Conservation (phyloP, 2,113 vertebrate genomes). For the Triplophysa tibetana region DNA sequence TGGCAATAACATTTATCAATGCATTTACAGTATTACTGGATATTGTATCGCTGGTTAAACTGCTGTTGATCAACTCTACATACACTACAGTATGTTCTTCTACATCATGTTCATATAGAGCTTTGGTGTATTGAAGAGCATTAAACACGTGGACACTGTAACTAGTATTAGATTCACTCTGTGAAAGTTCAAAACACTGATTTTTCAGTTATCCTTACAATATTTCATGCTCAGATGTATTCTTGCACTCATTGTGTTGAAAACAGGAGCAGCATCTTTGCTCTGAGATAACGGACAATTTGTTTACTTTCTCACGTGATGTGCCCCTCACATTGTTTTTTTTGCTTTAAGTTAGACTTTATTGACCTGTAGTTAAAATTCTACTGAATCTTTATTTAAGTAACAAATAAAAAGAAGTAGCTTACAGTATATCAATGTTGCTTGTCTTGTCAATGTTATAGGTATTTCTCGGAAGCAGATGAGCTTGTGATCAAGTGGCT, state of each 20-base stretch:
- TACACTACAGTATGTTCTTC: conserved; percentile 16
- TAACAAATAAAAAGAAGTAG: conserved; percentile 25
- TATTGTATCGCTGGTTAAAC: conserved; percentile 4
- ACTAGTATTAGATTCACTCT: conserved; percentile 22
- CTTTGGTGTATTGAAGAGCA: conserved; percentile 38
- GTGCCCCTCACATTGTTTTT: conserved; percentile 38
- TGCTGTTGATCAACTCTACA: conserved; percentile 36
- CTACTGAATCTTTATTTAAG: conserved; percentile 48
- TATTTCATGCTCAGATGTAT: conserved; percentile 37
- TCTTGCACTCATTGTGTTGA: conserved; percentile 29
- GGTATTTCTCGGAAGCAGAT: no score
- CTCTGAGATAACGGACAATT: conserved; percentile 24
- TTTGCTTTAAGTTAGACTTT: conserved; percentile 32
- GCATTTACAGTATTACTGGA: conserved; percentile 18
- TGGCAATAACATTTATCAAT: background rate
- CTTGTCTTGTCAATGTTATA: background rate
- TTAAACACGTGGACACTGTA: conserved; percentile 2
- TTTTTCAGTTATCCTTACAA: conserved; percentile 10
- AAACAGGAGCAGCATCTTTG: conserved; percentile 28
- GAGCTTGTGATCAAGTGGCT: no score
- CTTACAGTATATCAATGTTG: background rate
- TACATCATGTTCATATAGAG: conserved; percentile 6
- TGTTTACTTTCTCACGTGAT: background rate
- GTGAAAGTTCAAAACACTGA: conserved; percentile 31
- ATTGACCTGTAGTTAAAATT: conserved; percentile 39